These are phyloP conservation scores for Paradoxurus hermaphroditus DNA, from an alignment of 2,113 vertebrate species.

Conservation along the genomic window DNA sequence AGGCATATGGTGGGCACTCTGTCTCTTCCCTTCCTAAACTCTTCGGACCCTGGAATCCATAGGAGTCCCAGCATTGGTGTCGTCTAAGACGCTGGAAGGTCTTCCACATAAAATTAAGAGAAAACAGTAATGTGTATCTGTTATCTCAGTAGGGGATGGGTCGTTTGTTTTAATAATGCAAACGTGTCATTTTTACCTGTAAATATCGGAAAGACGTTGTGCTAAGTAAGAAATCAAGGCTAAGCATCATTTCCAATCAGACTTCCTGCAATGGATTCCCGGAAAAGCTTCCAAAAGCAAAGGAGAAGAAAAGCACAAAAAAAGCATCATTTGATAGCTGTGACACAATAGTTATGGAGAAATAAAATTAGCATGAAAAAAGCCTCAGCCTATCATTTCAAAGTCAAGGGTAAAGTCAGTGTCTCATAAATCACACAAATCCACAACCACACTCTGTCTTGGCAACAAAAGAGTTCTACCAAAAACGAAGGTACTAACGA, in stretches of 20 bases:
- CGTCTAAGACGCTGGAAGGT: not conserved
- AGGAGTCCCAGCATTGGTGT: not conserved
- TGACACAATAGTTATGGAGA: not conserved
- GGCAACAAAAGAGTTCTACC: not conserved
- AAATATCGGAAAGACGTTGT: not conserved
- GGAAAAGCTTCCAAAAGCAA: not conserved
- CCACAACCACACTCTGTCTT: not conserved
- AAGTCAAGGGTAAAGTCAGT: not conserved
- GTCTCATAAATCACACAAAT: not conserved
- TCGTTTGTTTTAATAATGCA: not conserved
- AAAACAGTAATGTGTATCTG: not conserved
- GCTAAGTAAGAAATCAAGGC: not conserved
- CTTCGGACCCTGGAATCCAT: not conserved
- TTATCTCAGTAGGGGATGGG: not conserved
- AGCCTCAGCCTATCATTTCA: not conserved
- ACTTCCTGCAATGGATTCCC: not conserved
- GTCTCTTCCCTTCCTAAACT: not conserved
- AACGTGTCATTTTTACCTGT: not conserved
- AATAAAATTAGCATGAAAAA: not conserved
- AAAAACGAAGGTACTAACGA: not conserved
- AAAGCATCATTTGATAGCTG: not conserved
- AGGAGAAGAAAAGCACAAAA: not conserved
- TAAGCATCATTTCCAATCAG: not conserved
- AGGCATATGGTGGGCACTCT: accelerated
- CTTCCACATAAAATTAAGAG: not conserved